Base-by-base conservation (phyloP, 2,797 vertebrate species). In the Valencia hispanica region DNA sequence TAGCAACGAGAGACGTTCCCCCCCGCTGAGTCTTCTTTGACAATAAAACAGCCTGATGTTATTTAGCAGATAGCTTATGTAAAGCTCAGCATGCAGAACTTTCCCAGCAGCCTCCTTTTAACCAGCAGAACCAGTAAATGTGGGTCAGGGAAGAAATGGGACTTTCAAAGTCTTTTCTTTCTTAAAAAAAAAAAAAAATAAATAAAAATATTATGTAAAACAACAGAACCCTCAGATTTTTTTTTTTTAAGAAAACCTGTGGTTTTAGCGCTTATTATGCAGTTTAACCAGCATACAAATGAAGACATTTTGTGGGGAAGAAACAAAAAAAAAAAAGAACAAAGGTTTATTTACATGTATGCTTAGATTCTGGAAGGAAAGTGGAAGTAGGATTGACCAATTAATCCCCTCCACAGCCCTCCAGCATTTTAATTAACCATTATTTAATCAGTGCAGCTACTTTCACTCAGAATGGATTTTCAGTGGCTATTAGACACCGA, bases 51-150 rank as follows among this genome's bases (percentile, higher is more conserved):
- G 50, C 79, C 63, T 53, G 34, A 50, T 77, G 43, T 1, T 15
- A 36, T 79, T 68, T 61, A 59, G n/a, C 70, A 84, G 59, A 47
- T 72, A 66, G n/a, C 59, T 53, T 63, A 51, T 27, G 41, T 75
- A 74, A 81, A 89, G 74, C 74, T 70, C 55, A 70, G 86, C 89
- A 90, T 89, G 87, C 88, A 86, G 14, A 72, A 85, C 73, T 30
- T 79, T 75, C 83, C 86, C 89, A 85, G 91, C 88, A 88, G 84
- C 86, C 86, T 84, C 79, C 73, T 17, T 20, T 61, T 20, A 43
- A 68, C 43, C 69, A 2, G 20, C 20, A 4, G 2, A 77, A 50
- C 34, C 0, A 2, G 39, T 66, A 22, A 27, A 72, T 68, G 4
- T 59, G 9, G 59, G 57, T 82, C 39, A 27, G 50, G 34, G 48